Percentiles rank a stretch among this genome's conserved stretches.
Evolutionary conservation across 1,140 invertebrate genomes (phyloP).

Genomic region (Solenopsis invicta): DNA sequence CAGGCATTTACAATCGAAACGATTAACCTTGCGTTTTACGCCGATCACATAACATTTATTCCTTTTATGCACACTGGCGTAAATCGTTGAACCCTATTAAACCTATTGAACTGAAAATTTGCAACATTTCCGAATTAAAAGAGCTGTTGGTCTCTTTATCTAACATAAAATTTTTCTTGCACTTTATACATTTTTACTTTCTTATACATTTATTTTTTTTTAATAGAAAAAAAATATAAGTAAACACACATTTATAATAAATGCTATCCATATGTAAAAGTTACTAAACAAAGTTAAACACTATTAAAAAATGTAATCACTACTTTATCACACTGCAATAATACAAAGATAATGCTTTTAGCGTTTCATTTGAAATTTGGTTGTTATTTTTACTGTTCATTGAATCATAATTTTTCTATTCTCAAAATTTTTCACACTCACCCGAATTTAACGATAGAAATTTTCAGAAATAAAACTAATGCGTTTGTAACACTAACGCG

Average conservation of each 20-base stretch:
- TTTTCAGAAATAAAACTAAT: not conserved
- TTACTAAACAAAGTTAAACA: not conserved
- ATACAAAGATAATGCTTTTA: not conserved
- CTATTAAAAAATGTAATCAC: not conserved
- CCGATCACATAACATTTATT: not conserved
- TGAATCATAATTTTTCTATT: constrained; percentile 18
- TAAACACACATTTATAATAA: not conserved
- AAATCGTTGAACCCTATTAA: not conserved
- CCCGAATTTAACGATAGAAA: not conserved
- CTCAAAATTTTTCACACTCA: not conserved
- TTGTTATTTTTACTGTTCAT: not conserved
- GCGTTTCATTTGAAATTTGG: not conserved
- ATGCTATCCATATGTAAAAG: too few species aligned
- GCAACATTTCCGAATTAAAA: not conserved
- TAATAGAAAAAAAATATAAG: not conserved
- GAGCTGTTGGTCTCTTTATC: not conserved
- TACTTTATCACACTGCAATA: not conserved
- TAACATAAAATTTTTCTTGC: not conserved
- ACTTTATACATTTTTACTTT: not conserved
- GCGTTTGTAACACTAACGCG: not conserved
- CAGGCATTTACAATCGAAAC: not conserved
- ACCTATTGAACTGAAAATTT: not conserved
- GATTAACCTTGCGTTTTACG: not conserved
- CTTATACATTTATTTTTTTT: not conserved
- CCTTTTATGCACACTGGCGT: not conserved